phyloP scores from a whole-genome alignment of 2,113 vertebrate genomes.

The Nesogale talazaci region DNA sequence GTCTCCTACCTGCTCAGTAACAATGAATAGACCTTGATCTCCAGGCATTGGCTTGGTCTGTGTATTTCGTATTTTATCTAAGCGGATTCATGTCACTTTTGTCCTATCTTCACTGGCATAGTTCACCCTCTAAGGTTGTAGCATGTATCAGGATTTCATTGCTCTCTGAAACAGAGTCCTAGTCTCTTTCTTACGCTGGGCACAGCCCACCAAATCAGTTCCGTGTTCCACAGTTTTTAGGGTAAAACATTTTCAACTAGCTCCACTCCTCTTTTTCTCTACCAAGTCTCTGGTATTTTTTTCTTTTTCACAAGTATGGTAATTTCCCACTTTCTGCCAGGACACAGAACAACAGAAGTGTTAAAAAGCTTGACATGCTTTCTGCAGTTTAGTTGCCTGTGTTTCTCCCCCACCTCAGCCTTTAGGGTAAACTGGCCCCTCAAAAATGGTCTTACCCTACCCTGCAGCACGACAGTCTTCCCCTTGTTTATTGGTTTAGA shows the following conservation, averaged over 20 bases:
- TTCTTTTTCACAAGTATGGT: not conserved
- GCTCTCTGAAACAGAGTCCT: not conserved
- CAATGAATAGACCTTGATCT: not conserved
- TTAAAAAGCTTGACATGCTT: not conserved
- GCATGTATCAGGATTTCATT: not conserved
- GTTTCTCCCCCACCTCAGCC: not conserved
- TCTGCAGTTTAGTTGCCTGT: not conserved
- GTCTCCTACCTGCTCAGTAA: not conserved
- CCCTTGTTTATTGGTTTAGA: not conserved
- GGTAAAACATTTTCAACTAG: not conserved
- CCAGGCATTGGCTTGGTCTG: not conserved
- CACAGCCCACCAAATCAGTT: not conserved
- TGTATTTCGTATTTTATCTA: not conserved
- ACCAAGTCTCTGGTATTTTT: not conserved
- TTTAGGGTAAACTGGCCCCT: not conserved
- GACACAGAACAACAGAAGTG: not conserved
- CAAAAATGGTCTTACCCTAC: not conserved
- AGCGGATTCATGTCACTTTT: not conserved
- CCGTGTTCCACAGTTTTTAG: not conserved
- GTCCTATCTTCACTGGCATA: not conserved
- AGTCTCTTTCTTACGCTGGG: not conserved
- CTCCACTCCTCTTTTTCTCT: not conserved
- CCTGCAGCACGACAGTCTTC: not conserved
- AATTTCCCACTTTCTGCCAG: slow-evolving; percentile 17
- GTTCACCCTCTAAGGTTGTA: not conserved